Base-by-base conservation (phyloP, 2,797 vertebrate species). In the Siniperca obscura region DNA sequence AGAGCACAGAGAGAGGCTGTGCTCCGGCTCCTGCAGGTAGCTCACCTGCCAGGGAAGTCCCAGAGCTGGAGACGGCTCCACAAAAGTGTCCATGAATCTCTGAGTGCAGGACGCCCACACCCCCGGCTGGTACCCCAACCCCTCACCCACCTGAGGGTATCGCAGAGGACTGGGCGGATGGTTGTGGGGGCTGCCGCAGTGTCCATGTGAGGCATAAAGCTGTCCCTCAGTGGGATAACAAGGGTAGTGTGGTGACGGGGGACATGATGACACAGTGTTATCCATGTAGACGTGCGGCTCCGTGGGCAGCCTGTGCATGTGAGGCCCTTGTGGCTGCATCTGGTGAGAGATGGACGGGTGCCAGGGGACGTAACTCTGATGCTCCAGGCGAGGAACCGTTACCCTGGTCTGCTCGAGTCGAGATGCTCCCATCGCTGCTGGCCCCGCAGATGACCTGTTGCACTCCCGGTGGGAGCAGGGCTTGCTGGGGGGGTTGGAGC, bases 21-120 rank as follows among this genome's bases (percentile, higher is more conserved):
- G 95, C 82, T 96, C 93, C 0, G 93, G 74, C 69, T 96, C 94
- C 92, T 95, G 95, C 86, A 96, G 83, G 71, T 91, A 94, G 78
- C 96, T 92, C 89, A 95, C 93, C 69, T 96, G 97, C 97, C 97
- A 97, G 52, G 95, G 81, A 9, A 94, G 90, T 0, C 93, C 82
- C 4, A 93, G 86, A 0, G 94, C 46, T 9, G 93, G 81, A 57
- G 87, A 74, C 0, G 96, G 78, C 5, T 95, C 95, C 10, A 13
- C 89, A 66, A 86, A 94, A 71, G 66, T 86, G 86, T 96, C 96
- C 36, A 66, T 4, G 77, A 91, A 86, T 70, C 92, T 94, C 64
- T 96, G 96, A 71, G 94, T 93, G 85, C 94, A 96, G 79, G 93
- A 85, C 14, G 90, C 78, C 90, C 91, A 95, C 80, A 87, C 83